Conservation (phyloP, 2,797 vertebrate species). For the Acridotheres tristis region DNA sequence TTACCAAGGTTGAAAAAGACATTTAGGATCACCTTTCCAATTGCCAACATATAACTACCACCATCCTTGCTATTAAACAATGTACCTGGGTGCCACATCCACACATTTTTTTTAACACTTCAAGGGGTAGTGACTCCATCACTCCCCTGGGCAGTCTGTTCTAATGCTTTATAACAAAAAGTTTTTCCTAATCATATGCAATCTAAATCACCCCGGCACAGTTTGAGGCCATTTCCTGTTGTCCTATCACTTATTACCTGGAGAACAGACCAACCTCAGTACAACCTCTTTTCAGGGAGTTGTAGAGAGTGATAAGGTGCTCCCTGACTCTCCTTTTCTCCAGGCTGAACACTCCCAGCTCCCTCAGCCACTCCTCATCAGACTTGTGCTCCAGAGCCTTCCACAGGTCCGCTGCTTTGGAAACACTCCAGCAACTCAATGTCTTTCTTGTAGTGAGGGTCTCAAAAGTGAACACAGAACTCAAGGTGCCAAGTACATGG, state of each 20-base stretch:
- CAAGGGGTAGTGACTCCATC: too few species aligned
- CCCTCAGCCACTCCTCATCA: accelerated
- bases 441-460: accelerated
- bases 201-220: background rate
- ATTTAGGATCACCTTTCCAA: background rate
- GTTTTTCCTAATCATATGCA: background rate
- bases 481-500: background rate
- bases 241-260: background rate
- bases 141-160: background rate
- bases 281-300: background rate
- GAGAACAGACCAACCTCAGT: background rate
- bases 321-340: background rate
- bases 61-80: background rate
- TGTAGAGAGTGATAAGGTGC: background rate
- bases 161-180: background rate
- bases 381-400: background rate
- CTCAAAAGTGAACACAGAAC: background rate
- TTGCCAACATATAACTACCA: background rate
- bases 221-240: background rate
- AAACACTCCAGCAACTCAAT: accelerated
- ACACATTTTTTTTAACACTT: background rate
- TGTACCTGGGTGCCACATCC: accelerated
- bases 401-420: accelerated
- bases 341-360: background rate
- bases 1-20: background rate